phyloP scores from a whole-genome alignment of 2,113 vertebrate species.

The Boleophthalmus pectinirostris region DNA sequence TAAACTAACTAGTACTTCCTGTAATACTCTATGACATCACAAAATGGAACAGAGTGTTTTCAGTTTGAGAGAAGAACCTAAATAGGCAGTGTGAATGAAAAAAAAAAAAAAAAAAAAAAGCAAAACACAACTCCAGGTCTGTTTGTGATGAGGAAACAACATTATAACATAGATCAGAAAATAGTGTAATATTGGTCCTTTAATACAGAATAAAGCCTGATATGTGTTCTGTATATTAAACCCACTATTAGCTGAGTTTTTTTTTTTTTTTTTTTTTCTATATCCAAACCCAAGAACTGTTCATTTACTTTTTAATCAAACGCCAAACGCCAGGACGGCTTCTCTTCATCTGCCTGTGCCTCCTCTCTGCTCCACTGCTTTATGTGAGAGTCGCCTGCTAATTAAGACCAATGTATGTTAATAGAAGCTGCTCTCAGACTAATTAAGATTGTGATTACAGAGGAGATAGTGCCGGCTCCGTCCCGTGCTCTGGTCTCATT shows the following conservation, averaged over 20 bases:
- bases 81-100: too few species aligned
- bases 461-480: slow-evolving; percentile 66
- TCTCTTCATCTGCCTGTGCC: slow-evolving; percentile 41
- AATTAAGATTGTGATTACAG: slow-evolving; percentile 83
- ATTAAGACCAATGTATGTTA: slow-evolving; percentile 79
- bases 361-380: slow-evolving; percentile 12
- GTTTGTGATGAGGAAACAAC: too few species aligned
- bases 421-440: slow-evolving; percentile 73
- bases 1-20: too few species aligned
- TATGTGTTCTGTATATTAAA: too few species aligned
- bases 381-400: slow-evolving; percentile 54
- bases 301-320: slow-evolving; percentile 47
- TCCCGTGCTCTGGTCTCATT: slow-evolving; percentile 18
- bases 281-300: not conserved
- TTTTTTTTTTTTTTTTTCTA: slow-evolving; percentile 3
- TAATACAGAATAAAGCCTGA: too few species aligned
- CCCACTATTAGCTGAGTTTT: not conserved
- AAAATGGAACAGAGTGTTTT: too few species aligned
- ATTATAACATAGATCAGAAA: too few species aligned
- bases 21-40: too few species aligned
- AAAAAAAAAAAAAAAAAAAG: too few species aligned
- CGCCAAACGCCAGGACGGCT: slow-evolving; percentile 50
- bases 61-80: too few species aligned
- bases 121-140: too few species aligned
- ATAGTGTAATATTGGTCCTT: too few species aligned